Evolutionary conservation across 2,113 vertebrate genomes (phyloP), one percentile per base, ranked within the genome.

Genomic region (Scytalopus superciliaris): DNA sequence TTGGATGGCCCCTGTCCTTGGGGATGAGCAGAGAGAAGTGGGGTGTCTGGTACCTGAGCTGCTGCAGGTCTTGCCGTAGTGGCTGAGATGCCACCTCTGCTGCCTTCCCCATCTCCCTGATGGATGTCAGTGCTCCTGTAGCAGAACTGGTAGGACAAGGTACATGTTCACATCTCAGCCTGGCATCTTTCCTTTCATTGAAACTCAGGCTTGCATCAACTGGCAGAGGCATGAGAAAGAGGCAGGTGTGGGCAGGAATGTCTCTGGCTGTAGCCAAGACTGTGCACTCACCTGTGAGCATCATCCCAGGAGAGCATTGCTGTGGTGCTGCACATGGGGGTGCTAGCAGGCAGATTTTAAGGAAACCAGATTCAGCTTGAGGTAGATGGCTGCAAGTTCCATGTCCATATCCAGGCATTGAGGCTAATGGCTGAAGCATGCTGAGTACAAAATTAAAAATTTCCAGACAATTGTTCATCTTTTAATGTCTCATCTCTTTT

Each of bases 251-350:
- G 53, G 40, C 60, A 64, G 75, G 55, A 27, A 23, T 0, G 3
- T 13, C 52, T 21, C 73, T 56, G 73, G 60, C 35, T 45, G n/a
- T 40, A 2, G 3, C 67, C 31, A 8, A 7, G 57, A 31, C 27
- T 7, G 0, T 27, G 33, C 5, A 0, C 11, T 57, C 68, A 35
- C 39, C 33, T 8, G 24, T 2, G 27, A 60, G 59, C 72, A 25
- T 14, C 35, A 3, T 21, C 59, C 40, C 0, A 0, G 53, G 33
- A 45, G 37, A 74, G 33, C 80, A 45, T 50, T 21, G 1, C 80
- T 28, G 53, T 1, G 3, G 12, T 3, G 33, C 30, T 3, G 4
- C 30, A 2, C 6, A 0, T 1, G 10, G 19, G 21, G 12, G 8
- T 39, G 49, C 68, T 22, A 56, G 44, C 30, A 25, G 56, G n/a